Percentiles rank a stretch among this genome's conserved stretches.
These are phyloP conservation scores for Trissolcus basalis DNA, from an alignment of 1,140 invertebrate species.

Conservation along the genomic window DNA sequence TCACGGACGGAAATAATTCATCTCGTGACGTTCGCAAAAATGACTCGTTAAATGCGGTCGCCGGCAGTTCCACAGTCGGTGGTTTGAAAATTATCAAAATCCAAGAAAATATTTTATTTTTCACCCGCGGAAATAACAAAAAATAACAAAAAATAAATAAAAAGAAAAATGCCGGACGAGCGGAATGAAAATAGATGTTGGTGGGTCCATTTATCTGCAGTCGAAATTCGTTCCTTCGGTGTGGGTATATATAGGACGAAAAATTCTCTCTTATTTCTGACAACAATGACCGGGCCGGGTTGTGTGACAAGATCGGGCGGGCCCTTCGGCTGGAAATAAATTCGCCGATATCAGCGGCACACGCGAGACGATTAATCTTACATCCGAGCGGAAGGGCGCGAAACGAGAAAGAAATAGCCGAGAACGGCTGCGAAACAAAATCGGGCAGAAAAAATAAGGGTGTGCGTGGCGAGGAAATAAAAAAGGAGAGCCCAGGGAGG, in stretches of 20 bases:
- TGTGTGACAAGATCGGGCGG: conserved; percentile 46
- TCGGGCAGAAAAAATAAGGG: conserved; percentile 8
- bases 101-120: no score
- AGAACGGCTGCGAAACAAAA: conserved; percentile 35
- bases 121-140: no score
- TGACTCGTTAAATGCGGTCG: conserved; percentile 5
- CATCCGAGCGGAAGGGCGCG: conserved; percentile 22
- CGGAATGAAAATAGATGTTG: no score
- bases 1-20: conserved; percentile 12
- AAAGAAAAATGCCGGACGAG: no score
- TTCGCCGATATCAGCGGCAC: conserved; percentile 55
- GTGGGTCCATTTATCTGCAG: conserved; percentile 19
- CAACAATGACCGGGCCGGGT: conserved; percentile 40
- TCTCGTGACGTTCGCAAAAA: conserved; percentile 21
- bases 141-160: no score
- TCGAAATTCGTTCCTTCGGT: neutral
- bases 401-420: conserved; percentile 36
- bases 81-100: no score
- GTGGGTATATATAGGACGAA: conserved; percentile 21
- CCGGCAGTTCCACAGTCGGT: no score
- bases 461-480: neutral
- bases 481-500: neutral
- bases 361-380: conserved; percentile 60
- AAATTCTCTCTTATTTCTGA: conserved; percentile 44
- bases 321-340: conserved; percentile 43